Conservation (phyloP, 2,888 invertebrate species). For the Nomada fucata region DNA sequence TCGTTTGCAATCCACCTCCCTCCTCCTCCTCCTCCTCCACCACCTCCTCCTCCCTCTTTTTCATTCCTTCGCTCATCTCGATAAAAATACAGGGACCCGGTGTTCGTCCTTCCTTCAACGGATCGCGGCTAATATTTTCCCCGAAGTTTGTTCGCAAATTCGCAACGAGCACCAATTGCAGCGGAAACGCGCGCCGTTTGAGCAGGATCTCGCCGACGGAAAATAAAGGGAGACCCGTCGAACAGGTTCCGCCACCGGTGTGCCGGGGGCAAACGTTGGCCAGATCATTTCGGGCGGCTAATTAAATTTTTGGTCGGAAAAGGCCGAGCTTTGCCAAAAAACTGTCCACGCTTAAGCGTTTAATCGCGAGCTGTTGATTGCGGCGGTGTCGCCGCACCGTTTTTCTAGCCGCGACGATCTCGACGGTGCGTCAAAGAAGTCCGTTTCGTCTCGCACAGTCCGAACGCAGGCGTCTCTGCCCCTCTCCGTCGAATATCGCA, state of each 20-base stretch:
- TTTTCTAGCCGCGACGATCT: neutral
- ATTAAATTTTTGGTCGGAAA: slow-evolving; percentile 50
- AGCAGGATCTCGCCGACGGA: neutral
- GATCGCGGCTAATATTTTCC: slow-evolving; percentile 1
- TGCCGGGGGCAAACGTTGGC: neutral
- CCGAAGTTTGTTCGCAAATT: neutral
- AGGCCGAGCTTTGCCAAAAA: slow-evolving; percentile 20
- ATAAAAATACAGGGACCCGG: neutral
- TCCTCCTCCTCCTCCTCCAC: too few relatives aligned
- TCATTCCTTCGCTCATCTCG: neutral
- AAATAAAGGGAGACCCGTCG: neutral
- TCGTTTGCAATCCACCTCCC: too few relatives aligned
- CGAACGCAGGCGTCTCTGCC: neutral
- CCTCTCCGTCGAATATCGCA: neutral
- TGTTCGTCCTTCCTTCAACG: neutral
- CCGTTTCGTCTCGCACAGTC: slow-evolving; percentile 8
- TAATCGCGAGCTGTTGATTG: slow-evolving; percentile 57
- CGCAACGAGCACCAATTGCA: neutral
- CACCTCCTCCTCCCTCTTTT: too few relatives aligned
- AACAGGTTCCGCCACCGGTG: neutral
- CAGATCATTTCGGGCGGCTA: slow-evolving; percentile 46
- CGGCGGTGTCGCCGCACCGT: slow-evolving; percentile 32
- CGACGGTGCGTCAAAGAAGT: slow-evolving; percentile 27
- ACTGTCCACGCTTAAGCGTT: slow-evolving; percentile 48
- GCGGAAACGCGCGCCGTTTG: neutral